Evolutionary conservation across 2,888 invertebrate genomes (phyloP).

Genomic region (Tenthredo mesomela): DNA sequence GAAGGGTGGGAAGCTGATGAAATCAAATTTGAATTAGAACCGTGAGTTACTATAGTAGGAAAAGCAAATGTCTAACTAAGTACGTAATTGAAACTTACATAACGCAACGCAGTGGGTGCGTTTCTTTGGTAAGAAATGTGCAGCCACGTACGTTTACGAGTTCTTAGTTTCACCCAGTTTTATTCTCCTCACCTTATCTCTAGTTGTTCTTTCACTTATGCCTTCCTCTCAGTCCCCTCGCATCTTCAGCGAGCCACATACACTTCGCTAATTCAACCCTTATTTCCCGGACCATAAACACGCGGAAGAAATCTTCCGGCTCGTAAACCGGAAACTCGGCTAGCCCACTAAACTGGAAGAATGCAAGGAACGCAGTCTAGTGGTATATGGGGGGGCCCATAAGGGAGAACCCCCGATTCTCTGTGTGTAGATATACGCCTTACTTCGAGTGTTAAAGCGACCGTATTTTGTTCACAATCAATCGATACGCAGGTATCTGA

Average conservation of each 20-base stretch:
- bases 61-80: background rate
- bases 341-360: slow-evolving; percentile 54
- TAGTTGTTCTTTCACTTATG: slow-evolving; percentile 22
- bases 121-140: slow-evolving; percentile 1
- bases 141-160: slow-evolving; percentile 1
- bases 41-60: background rate
- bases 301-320: slow-evolving; percentile 60
- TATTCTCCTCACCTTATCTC: slow-evolving; percentile 25
- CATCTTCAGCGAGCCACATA: background rate
- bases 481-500: slow-evolving; percentile 51
- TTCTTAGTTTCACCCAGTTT: background rate
- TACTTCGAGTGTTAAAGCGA: slow-evolving; percentile 39
- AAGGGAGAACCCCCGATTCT: slow-evolving; percentile 3
- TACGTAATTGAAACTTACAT: background rate
- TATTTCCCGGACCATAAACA: slow-evolving; percentile 63
- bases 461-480: slow-evolving; percentile 50
- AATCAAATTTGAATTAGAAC: background rate
- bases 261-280: slow-evolving; percentile 60
- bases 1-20: background rate
- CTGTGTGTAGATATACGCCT: slow-evolving; percentile 32
- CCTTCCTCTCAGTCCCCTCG: background rate
- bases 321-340: slow-evolving; percentile 61
- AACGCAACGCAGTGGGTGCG: background rate
- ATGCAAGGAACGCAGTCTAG: slow-evolving; percentile 51
- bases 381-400: background rate